Conservation (phyloP, 2,888 invertebrate species). For the Microctonus brassicae region DNA sequence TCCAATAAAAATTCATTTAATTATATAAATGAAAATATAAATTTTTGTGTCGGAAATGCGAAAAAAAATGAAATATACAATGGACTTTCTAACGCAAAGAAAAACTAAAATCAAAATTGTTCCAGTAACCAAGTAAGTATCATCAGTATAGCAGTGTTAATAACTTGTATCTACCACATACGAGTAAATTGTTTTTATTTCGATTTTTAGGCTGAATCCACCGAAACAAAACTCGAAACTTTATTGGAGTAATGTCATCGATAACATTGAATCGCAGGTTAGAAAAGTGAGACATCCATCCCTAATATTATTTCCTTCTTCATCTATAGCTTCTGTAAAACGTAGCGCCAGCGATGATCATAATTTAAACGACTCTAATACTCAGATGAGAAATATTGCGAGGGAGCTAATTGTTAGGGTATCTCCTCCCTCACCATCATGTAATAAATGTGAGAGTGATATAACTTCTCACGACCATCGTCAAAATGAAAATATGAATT, state of each 20-base stretch:
- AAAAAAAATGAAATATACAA: slow-evolving; percentile 9
- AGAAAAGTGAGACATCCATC: slow-evolving; percentile 56
- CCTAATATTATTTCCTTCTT: slow-evolving; percentile 33
- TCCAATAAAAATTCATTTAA: not conserved
- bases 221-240: slow-evolving; percentile 49
- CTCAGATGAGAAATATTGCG: not conserved
- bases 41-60: slow-evolving; percentile 29
- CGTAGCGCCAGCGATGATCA: slow-evolving; percentile 31
- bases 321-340: slow-evolving; percentile 30
- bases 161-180: not conserved
- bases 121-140: slow-evolving; percentile 36
- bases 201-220: slow-evolving; percentile 52
- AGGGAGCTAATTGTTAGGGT: slow-evolving; percentile 43
- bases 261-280: slow-evolving; percentile 51
- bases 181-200: not conserved
- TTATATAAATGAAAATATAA: slow-evolving; percentile 14
- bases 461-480: not conserved
- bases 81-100: slow-evolving; percentile 16
- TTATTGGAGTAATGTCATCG: slow-evolving; percentile 57
- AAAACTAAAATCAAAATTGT: slow-evolving; percentile 36
- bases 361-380: slow-evolving; percentile 23
- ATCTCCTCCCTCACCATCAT: slow-evolving; percentile 37
- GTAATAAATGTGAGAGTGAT: not conserved
- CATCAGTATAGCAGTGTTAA: not conserved
- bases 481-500: not conserved